Evolutionary conservation across 2,888 invertebrate species (phyloP).

Genomic region (Yponomeuta malinellus): DNA sequence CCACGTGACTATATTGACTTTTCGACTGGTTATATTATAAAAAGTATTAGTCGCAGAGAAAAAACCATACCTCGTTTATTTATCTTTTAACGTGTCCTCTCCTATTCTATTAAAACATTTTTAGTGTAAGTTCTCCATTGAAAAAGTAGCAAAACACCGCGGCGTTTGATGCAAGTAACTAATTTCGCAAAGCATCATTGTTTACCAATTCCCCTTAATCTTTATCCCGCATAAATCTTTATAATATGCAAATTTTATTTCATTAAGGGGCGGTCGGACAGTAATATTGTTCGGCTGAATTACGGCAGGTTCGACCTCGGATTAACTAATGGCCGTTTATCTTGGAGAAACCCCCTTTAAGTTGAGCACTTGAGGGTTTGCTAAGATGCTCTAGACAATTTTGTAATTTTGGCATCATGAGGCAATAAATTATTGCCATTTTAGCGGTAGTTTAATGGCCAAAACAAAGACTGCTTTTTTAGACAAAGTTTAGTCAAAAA

Average conservation of each 20-base stretch:
- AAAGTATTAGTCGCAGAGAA: too few relatives aligned
- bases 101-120: too few relatives aligned
- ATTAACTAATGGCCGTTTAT: slow-evolving; percentile 75
- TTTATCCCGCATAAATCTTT: slow-evolving; percentile 60
- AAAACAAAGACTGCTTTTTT: not conserved
- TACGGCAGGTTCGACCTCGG: slow-evolving; percentile 62
- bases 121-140: not conserved
- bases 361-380: slow-evolving; percentile 19
- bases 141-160: not conserved
- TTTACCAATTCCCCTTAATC: slow-evolving; percentile 51
- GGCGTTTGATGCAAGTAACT: slow-evolving; percentile 21
- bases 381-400: not conserved
- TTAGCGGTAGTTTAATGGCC: not conserved
- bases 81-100: too few relatives aligned
- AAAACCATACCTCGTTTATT: too few relatives aligned
- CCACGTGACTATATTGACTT: too few relatives aligned
- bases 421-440: not conserved
- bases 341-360: slow-evolving; percentile 51
- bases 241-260: slow-evolving; percentile 74
- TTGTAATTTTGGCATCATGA: slow-evolving; percentile 2
- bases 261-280: slow-evolving; percentile 67
- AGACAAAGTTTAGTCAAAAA: not conserved
- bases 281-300: slow-evolving; percentile 64
- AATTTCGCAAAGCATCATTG: slow-evolving; percentile 52
- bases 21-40: too few relatives aligned